These are phyloP conservation scores for Psammodynastes pulverulentus DNA, from an alignment of 2,113 vertebrate genomes.

Conservation along the genomic window DNA sequence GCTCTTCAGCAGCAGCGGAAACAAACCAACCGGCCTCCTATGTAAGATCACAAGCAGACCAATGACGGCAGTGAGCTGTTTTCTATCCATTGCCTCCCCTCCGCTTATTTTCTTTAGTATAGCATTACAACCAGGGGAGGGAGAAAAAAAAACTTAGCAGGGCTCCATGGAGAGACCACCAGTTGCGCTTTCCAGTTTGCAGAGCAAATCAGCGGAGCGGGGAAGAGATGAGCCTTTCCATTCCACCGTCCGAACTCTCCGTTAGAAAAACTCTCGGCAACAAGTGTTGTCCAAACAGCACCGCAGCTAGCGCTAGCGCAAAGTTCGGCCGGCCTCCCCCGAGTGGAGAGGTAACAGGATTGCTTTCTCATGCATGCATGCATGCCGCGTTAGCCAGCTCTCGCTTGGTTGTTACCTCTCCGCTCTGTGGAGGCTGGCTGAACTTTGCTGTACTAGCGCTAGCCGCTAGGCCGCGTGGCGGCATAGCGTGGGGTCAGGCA, in stretches of 20 bases:
- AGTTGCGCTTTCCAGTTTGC: constrained; percentile 48
- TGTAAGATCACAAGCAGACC: neutral
- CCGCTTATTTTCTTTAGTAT: too few relatives aligned
- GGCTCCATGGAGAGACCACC: constrained; percentile 27
- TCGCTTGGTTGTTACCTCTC: too few relatives aligned
- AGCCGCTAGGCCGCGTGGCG: too few relatives aligned
- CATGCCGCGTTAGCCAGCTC: too few relatives aligned
- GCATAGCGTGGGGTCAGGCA: too few relatives aligned
- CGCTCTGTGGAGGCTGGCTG: too few relatives aligned
- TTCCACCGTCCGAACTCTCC: neutral
- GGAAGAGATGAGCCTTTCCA: too few relatives aligned
- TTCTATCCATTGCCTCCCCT: neutral
- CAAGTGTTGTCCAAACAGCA: constrained; percentile 26
- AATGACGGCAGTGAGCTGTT: neutral
- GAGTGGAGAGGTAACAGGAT: too few relatives aligned
- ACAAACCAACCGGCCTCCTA: neutral
- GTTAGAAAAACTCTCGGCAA: constrained; percentile 23
- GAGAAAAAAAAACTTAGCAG: neutral
- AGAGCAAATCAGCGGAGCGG: neutral
- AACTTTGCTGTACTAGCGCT: too few relatives aligned
- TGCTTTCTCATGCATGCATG: too few relatives aligned
- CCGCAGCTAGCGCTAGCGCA: too few relatives aligned
- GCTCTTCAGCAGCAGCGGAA: neutral
- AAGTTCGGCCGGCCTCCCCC: too few relatives aligned
- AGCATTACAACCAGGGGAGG: neutral